phyloP scores from a whole-genome alignment of 2,797 vertebrate genomes.

The Acridotheres tristis region DNA sequence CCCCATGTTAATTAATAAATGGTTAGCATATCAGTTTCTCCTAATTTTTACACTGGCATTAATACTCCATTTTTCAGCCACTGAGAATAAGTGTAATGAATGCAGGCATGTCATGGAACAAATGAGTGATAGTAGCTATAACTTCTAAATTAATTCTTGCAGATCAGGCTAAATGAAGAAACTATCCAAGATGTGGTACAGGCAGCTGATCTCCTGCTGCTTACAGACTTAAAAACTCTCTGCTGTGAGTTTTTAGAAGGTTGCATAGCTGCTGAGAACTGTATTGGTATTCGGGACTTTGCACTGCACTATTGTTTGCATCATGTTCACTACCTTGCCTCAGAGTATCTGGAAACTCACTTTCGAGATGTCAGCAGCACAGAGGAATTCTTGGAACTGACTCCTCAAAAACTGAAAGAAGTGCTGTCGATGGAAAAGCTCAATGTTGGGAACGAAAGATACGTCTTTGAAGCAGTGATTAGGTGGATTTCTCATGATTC shows the following conservation, averaged over 20 bases:
- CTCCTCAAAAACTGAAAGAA: slow-evolving; percentile 87
- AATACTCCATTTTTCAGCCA: slow-evolving; percentile 1
- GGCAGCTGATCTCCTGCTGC: slow-evolving; percentile 93
- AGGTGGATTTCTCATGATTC: slow-evolving; percentile 92
- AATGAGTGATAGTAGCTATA: slow-evolving; percentile 45
- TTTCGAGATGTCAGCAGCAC: slow-evolving; percentile 91
- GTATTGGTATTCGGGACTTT: slow-evolving; percentile 96
- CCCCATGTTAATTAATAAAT: not conserved
- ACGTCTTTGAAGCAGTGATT: slow-evolving; percentile 93
- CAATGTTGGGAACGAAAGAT: slow-evolving; percentile 95
- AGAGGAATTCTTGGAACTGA: slow-evolving; percentile 94
- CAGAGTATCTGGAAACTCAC: slow-evolving; percentile 96
- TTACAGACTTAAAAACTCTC: slow-evolving; percentile 94
- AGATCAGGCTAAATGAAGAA: slow-evolving; percentile 95
- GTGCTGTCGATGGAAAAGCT: slow-evolving; percentile 94
- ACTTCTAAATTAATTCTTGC: slow-evolving; percentile 57
- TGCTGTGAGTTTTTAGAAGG: slow-evolving; percentile 98
- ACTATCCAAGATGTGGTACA: slow-evolving; percentile 98
- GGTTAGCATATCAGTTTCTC: not conserved
- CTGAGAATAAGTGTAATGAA: slow-evolving; percentile 40
- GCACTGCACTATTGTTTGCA: slow-evolving; percentile 94
- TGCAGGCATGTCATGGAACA: slow-evolving; percentile 11
- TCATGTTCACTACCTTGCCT: slow-evolving; percentile 92
- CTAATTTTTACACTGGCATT: not conserved
- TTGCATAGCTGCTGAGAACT: slow-evolving; percentile 97